A percentile compares a stretch with the other conserved stretches of the same genome.
Evolutionary conservation across 2,113 vertebrate genomes (phyloP).

Genomic region (Phodopus roborovskii): DNA sequence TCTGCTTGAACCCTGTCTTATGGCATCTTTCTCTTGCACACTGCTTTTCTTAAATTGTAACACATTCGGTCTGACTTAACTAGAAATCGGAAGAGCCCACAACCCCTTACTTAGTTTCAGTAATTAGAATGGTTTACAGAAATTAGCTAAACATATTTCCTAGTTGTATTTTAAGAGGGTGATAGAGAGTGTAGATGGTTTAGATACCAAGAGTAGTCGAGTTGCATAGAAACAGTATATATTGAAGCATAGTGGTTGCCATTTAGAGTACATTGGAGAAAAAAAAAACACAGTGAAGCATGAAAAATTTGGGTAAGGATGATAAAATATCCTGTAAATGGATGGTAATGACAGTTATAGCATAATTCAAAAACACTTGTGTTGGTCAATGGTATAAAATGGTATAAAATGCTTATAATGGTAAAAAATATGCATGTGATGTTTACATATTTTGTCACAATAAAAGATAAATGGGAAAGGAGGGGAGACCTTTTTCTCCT

Average conservation of each 20-base stretch:
- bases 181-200: background rate
- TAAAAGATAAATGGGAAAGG: background rate
- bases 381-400: background rate
- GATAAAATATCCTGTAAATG: background rate
- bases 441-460: background rate
- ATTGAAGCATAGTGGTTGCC: background rate
- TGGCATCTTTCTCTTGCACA: too few relatives aligned
- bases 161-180: background rate
- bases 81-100: background rate
- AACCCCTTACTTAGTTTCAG: background rate
- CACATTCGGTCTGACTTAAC: background rate
- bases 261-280: too few relatives aligned
- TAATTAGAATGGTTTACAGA: background rate
- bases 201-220: background rate
- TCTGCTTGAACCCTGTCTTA: too few relatives aligned
- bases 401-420: background rate
- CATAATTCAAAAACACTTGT: background rate
- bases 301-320: background rate
- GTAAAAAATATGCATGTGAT: background rate
- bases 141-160: background rate
- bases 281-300: background rate
- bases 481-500: background rate
- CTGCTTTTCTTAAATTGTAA: too few relatives aligned
- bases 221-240: background rate
- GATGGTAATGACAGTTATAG: too few relatives aligned